Evolutionary conservation across 2,797 vertebrate genomes (phyloP), one percentile per base, ranked within the genome.

Genomic region (Sebastes itinus): DNA sequence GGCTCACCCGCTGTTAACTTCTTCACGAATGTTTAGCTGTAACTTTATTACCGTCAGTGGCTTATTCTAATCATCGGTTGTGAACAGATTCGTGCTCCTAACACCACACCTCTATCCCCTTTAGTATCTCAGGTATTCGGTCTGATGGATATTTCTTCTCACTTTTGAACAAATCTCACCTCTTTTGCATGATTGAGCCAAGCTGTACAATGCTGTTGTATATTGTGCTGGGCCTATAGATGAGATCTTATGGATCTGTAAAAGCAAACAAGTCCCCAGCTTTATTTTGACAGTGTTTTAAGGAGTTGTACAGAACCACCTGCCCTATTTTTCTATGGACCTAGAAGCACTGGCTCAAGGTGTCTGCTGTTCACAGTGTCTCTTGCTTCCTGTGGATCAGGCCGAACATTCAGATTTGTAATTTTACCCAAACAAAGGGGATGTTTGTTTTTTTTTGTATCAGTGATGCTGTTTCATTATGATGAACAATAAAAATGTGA

Each of bases 401-500:
- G 84, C 82, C 84, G 82, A 79, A 91, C 86, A 66, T 81, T 89
- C 78, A 93, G 25, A 87, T 90, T 87, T 92, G 91, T 93, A 88
- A 94, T 91, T 93, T 88, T 92, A 89, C 86, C 89, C 77, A 83
- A 84, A 90, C 83, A 80, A 89, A 87, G 73, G 80, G 84, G 67
- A 70, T 92, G 91, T 93, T 82, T 87, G 70, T 32, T 79, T 93
- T 96, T 94, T 42, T 42, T 95, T 96, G 88, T 95, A 95, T 95
- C 87, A 55, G 83, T 92, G 88, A 95, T 95, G 90, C 86, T 88
- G 89, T 95, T 95, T 95, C 83, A 85, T 85, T 92, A 92, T 88
- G 86, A 92, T 92, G 89, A 94, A 93, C 79, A 94, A 94, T 95
- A 95, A 94, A 95, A 95, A 94, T 92, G 88, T 94, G 82, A 93